phyloP scores from a whole-genome alignment of 2,113 vertebrate species.

The Lophius piscatorius region DNA sequence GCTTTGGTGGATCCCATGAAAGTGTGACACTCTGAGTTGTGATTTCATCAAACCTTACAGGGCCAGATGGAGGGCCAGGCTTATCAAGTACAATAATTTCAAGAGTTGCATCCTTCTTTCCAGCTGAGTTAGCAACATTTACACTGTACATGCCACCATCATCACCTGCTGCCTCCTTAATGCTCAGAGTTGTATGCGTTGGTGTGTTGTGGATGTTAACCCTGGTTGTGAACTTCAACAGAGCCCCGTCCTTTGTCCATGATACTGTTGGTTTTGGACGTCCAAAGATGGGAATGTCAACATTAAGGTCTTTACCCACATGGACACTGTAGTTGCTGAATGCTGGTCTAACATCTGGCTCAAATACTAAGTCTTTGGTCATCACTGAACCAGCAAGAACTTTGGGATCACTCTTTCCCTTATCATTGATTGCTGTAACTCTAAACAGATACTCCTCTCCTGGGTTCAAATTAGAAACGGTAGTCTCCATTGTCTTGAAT shows the following conservation, averaged over 20 bases:
- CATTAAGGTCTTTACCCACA: slow-evolving; percentile 90
- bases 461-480: slow-evolving; percentile 88
- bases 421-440: slow-evolving; percentile 95
- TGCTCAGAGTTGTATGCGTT: slow-evolving; percentile 85
- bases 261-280: slow-evolving; percentile 91
- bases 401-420: slow-evolving; percentile 95
- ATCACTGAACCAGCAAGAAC: slow-evolving; percentile 91
- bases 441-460: slow-evolving; percentile 95
- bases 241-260: slow-evolving; percentile 91
- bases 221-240: slow-evolving; percentile 93
- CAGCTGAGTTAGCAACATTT: slow-evolving; percentile 86
- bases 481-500: slow-evolving; percentile 91
- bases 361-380: slow-evolving; percentile 94
- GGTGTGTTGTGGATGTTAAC: slow-evolving; percentile 85
- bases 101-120: slow-evolving; percentile 89
- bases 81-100: slow-evolving; percentile 96
- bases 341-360: slow-evolving; percentile 91
- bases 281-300: slow-evolving; percentile 92
- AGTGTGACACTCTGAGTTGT: slow-evolving; percentile 93
- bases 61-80: slow-evolving; percentile 92
- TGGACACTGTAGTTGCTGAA: slow-evolving; percentile 93
- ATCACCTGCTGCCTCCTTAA: slow-evolving; percentile 92
- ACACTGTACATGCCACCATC: slow-evolving; percentile 93
- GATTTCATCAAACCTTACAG: slow-evolving; percentile 93
- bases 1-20: slow-evolving; percentile 92